Conservation (phyloP, 2,113 vertebrate genomes). For the Spermophilus dauricus region DNA sequence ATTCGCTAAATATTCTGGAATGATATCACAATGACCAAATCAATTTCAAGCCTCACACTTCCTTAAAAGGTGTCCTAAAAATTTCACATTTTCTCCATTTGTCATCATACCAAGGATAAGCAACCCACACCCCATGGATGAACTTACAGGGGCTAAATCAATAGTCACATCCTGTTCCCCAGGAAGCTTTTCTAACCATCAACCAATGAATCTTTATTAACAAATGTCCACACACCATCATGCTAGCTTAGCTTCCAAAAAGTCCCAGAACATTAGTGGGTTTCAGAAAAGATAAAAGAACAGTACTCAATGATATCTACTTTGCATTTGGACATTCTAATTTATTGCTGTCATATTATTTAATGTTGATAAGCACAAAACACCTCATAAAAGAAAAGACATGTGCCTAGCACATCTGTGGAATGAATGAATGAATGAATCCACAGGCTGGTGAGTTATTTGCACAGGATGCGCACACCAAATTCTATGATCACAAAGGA, state of each 20-base stretch:
- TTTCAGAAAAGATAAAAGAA: background rate
- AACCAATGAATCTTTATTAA: no score
- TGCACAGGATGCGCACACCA: background rate
- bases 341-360: background rate
- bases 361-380: background rate
- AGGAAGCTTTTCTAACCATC: no score
- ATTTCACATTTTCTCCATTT: background rate
- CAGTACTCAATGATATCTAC: background rate
- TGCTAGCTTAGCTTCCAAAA: background rate
- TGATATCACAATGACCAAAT: background rate
- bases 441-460: background rate
- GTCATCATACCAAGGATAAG: no score
- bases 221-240: no score
- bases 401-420: accelerated
- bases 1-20: background rate
- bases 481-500: background rate
- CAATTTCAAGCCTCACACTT: background rate
- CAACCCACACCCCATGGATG: no score
- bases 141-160: no score
- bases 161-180: no score
- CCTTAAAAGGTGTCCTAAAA: background rate
- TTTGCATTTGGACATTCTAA: background rate
- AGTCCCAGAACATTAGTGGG: background rate
- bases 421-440: background rate
- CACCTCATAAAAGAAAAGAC: background rate